Base-by-base conservation (phyloP, 2,888 invertebrate species). In the Polydrusus tereticollis region DNA sequence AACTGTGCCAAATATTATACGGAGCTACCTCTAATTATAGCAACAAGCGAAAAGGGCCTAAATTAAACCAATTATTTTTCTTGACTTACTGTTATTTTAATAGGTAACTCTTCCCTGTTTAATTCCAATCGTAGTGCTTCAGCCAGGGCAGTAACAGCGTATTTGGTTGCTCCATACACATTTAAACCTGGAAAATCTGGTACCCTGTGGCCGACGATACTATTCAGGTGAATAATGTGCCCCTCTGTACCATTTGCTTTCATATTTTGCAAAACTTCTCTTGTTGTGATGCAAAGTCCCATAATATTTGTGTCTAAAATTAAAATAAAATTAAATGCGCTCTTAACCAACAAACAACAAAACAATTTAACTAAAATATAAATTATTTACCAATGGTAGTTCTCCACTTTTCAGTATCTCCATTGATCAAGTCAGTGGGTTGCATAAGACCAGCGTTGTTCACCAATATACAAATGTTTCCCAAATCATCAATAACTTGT, bases 401-500 rank as follows among this genome's bases (percentile, higher is more conserved):
- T 52, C 64, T 75, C 79, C 78, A 79, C 8, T 63, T 71, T 33
- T 75, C 69, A 0, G 73, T 59, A 47, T 77, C 71, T 8, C 79
- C 80, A 77, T 82, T 78, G 21, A 74, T 69, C 18, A 83, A 72
- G 26, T 68, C 70, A 8, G 75, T 78, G 0, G 58, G 2, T 21
- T 59, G 67, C 0, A 64, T 2, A 4, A 81, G 6, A 6, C 84
- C 86, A n/a, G 85, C 85, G 69, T 85, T 85, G 70, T 86, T 86
- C 2, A 86, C 78, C 20, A 86, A 76, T 26, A 85, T 80, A 59
- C 83, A 80, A 8, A 85, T 79, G 1, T 81, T 79, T 4, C 83
- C 84, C 0, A 85, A 75, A 47, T 81, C 83, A 2, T 80, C 73
- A 20, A 45, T 20, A 18, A 45, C 12, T 20, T 47, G 21, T n/a